These are phyloP conservation scores for Molossus alvarezi DNA, from an alignment of 2,797 vertebrate species.

Conservation along the genomic window DNA sequence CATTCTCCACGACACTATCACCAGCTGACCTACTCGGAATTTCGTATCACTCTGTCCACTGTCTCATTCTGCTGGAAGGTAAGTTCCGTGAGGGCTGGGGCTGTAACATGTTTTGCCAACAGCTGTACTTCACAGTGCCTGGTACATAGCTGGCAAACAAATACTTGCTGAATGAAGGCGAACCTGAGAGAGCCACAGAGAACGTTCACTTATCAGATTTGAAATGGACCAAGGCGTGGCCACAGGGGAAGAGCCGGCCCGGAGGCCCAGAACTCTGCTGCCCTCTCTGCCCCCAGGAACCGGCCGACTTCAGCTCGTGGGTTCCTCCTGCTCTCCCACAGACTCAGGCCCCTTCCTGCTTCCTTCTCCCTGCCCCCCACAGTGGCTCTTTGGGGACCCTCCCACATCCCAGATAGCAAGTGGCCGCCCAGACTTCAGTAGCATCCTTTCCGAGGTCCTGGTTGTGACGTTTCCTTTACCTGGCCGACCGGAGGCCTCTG, in stretches of 20 bases:
- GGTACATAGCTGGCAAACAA: accelerated
- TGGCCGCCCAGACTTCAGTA: not conserved
- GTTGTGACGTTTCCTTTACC: not conserved
- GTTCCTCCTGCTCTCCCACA: not conserved
- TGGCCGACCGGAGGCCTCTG: not conserved
- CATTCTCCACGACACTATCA: not conserved
- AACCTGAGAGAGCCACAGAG: too few relatives aligned
- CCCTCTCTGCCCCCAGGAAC: not conserved
- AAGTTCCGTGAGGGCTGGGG: not conserved
- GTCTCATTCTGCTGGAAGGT: not conserved
- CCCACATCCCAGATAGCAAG: not conserved
- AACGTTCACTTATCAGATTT: not conserved
- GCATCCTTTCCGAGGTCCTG: not conserved
- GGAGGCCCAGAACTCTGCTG: too few relatives aligned
- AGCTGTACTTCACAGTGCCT: not conserved
- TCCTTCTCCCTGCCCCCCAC: accelerated
- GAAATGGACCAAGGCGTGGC: not conserved
- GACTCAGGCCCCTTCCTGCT: not conserved
- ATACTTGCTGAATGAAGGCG: not conserved
- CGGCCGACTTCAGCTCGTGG: too few relatives aligned
- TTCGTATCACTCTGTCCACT: not conserved
- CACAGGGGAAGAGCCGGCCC: accelerated
- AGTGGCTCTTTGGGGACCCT: not conserved
- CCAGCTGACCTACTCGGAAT: too few relatives aligned
- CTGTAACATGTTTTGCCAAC: not conserved